Evolutionary conservation across 2,113 vertebrate species (phyloP), one percentile per base, ranked within the genome.

Genomic region (Chionis minor): DNA sequence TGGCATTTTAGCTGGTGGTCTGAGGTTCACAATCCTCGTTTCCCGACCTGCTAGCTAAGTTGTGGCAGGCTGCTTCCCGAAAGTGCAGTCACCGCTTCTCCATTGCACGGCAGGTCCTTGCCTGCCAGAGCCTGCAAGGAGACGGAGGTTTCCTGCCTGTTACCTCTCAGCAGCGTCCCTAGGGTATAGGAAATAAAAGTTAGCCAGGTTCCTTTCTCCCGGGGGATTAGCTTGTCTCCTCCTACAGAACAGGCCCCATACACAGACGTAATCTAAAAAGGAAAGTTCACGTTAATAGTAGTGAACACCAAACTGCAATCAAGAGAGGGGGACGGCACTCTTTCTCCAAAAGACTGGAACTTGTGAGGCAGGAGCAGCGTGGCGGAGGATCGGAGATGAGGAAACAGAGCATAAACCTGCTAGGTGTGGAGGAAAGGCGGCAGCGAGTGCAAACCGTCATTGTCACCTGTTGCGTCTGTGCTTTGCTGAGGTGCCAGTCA

Each of bases 371-470:
- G 63, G 70, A 51, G 56, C 27, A 62, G 83, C 0, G 0, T 4
- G 4, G 65, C 7, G 19, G 33, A 77, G 16, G 70, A 65, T 45
- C 11, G 65, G 80, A 56, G 71, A 45, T 24, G 80, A 92, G 72
- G 79, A 88, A 88, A 47, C 10, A 33, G 62, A 92, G 58, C 7
- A 0, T 12, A 30, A 52, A 22, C 30, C 44, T 33, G 28, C 26
- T 24, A 84, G 72, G 90, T 33, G 81, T 26, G 94, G 80, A 90
- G 40, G 81, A n/a, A 54, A 40, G 4, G 1, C 2, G 2, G 26
- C 5, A 4, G 32, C 0, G 26, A 51, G n/a, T 1, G 8, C 72
- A 67, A 51, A 35, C 40, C 0, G 0, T 40, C 42, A 1, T 10
- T 40, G 58, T 70, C 96, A 86, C 38, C 92, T 55, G 10, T 3